These are phyloP conservation scores for Lophotis ruficrista DNA, from an alignment of 2,113 vertebrate species.

Conservation along the genomic window DNA sequence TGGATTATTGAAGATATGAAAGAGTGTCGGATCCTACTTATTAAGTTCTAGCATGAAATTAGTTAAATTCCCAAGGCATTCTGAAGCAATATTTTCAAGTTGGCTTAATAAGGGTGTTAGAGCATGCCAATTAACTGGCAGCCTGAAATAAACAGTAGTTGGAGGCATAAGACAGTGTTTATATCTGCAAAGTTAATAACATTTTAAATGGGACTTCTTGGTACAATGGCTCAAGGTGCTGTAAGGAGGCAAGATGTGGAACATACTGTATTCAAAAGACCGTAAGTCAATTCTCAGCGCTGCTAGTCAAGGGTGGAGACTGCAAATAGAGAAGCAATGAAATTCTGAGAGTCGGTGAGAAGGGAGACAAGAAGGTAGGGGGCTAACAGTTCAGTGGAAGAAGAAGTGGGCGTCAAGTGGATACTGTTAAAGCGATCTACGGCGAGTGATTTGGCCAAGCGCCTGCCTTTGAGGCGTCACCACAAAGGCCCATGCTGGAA, in stretches of 20 bases:
- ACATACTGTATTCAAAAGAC: constrained; percentile 56
- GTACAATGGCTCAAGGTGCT: constrained; percentile 55
- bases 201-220: constrained; percentile 78
- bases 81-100: constrained; percentile 77
- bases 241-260: constrained; percentile 63
- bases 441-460: neutral
- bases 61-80: constrained; percentile 77
- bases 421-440: neutral
- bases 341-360: constrained; percentile 46
- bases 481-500: neutral
- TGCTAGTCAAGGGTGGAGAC: constrained; percentile 72
- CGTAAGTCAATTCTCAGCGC: constrained; percentile 67
- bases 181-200: constrained; percentile 76
- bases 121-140: constrained; percentile 73
- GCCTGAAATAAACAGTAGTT: constrained; percentile 75
- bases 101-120: constrained; percentile 71
- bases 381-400: neutral
- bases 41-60: constrained; percentile 81
- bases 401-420: neutral
- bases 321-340: constrained; percentile 63
- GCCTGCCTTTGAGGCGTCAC: neutral
- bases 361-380: neutral
- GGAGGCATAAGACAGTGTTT: constrained; percentile 70
- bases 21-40: constrained; percentile 75
- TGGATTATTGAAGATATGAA: constrained; percentile 78